A percentile compares a stretch with the other conserved stretches of the same genome.
Conservation (phyloP, 53 echinoderm and acorn worm genomes). For the Apostichopus leukothele region DNA sequence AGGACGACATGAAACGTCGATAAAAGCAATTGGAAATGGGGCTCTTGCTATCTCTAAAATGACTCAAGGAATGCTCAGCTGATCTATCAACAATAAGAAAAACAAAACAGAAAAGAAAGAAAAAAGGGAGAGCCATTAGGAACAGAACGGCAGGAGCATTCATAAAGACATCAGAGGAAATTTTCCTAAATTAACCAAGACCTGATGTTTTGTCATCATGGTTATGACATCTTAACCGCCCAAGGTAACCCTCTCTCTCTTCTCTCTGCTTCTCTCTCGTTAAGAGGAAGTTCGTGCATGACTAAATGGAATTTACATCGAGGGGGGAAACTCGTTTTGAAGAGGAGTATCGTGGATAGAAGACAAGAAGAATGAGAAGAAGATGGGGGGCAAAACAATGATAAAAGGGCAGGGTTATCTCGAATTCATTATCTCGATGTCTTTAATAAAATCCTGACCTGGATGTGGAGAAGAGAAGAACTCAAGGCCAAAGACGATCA, state of each 20-base stretch:
- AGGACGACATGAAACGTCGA: slow-evolving; percentile 45
- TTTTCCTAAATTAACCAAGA: slow-evolving; percentile 39
- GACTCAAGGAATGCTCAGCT: slow-evolving; percentile 45
- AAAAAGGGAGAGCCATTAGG: background rate
- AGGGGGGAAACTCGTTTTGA: slow-evolving; percentile 37
- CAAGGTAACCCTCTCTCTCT: slow-evolving; percentile 33
- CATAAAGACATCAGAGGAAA: slow-evolving; percentile 36
- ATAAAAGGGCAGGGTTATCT: slow-evolving; percentile 32
- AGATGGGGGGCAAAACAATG: background rate
- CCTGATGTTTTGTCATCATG: slow-evolving; percentile 36
- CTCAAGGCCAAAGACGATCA: slow-evolving; percentile 28
- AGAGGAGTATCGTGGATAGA: slow-evolving; percentile 34
- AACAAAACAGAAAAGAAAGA: slow-evolving; percentile 15
- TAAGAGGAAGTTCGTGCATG: slow-evolving; percentile 45
- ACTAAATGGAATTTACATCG: slow-evolving; percentile 42
- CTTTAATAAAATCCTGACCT: slow-evolving; percentile 14
- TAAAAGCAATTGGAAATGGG: slow-evolving; percentile 54
- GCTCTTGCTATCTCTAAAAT: slow-evolving; percentile 44
- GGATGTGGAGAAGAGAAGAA: slow-evolving; percentile 22
- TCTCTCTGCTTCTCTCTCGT: background rate
- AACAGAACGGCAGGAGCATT: slow-evolving; percentile 38
- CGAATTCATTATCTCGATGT: slow-evolving; percentile 30
- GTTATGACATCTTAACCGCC: slow-evolving; percentile 46
- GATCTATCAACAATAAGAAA: slow-evolving; percentile 39
- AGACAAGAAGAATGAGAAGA: background rate